Base-by-base conservation (phyloP, 1,140 invertebrate genomes). In the Asobara japonica region DNA sequence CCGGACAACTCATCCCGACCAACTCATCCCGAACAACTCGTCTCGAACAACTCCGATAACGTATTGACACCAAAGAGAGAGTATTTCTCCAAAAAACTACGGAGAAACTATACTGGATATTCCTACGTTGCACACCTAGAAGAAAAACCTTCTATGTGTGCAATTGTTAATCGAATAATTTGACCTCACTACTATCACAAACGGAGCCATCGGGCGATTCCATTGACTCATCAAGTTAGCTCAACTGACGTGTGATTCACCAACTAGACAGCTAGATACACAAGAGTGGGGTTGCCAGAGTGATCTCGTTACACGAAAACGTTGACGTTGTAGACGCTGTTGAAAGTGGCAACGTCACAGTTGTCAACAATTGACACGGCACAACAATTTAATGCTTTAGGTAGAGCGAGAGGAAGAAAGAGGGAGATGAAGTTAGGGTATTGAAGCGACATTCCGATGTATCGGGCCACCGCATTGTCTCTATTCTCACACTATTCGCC, bases 321-420 rank as follows among this genome's bases (percentile, higher is more conserved):
- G 51, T 56, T 56, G 51, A 56, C 51, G 51, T 0, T 56, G 51
- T 56, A 56, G 51, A 56, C 22, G 51, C 11, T 31, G 13, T 3
- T 62, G 60, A 62, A 62, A 62, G 60, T n/a, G 51, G n/a, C 25
- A 16, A 62, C 60, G 60, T 62, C 60, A 31, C 27, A 29, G 25
- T 30, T 31, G 29, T 62, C 60, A 62, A 62, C 60, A 62, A 62
- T 62, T 62, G 60, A 62, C 60, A 62, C 11, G 8, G 4, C 13
- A 62, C 60, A 62, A 62, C 60, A 62, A 62, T 62, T 13, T 62
- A 62, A 62, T 31, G 60, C 18, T 30, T 8, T 0, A 18, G 29
- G 60, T 6, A 62, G 25, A 16, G 51, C n/a, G 51, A 5, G 56
- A 60, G 25, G n/a, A 11, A 29, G 22, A 60, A 1, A n/a, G 11